Evolutionary conservation across 2,797 vertebrate genomes (phyloP).

Genomic region (Tangara arthus): DNA sequence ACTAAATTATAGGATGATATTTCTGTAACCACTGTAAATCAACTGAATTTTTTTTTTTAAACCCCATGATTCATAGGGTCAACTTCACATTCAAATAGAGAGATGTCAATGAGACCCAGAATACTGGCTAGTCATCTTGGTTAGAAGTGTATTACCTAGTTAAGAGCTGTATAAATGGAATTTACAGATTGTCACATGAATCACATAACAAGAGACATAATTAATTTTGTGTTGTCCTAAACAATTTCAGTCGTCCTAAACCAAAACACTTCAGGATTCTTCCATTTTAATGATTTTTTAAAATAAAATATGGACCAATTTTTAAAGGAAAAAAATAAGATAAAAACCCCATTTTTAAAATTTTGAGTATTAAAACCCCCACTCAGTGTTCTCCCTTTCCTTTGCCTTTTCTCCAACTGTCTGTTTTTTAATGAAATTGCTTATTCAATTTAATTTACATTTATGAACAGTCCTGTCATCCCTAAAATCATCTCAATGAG

Average conservation of each 20-base stretch:
- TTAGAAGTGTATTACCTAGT: not conserved
- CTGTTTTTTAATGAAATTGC: not conserved
- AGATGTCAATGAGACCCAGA: not conserved
- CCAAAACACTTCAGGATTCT: not conserved
- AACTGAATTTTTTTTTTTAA: not conserved
- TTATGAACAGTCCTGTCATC: not conserved
- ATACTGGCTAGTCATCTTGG: not conserved
- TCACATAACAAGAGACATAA: not conserved
- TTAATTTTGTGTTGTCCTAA: not conserved
- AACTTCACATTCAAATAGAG: not conserved
- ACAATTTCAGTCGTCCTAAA: not conserved
- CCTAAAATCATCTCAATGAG: not conserved
- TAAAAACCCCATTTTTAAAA: not conserved
- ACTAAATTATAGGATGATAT: not conserved
- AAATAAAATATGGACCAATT: not conserved
- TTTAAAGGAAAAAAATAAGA: not conserved
- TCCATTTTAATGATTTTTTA: not conserved
- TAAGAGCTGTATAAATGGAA: not conserved
- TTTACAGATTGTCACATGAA: not conserved
- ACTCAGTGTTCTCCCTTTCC: not conserved
- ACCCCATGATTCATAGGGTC: not conserved
- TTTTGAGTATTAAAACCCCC: accelerated
- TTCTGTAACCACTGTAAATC: not conserved
- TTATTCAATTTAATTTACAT: not conserved
- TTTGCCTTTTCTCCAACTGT: not conserved